Percentiles rank a stretch among this genome's conserved stretches.
phyloP scores from a whole-genome alignment of 2,113 vertebrate species.

The Microcebus griseorufus region DNA sequence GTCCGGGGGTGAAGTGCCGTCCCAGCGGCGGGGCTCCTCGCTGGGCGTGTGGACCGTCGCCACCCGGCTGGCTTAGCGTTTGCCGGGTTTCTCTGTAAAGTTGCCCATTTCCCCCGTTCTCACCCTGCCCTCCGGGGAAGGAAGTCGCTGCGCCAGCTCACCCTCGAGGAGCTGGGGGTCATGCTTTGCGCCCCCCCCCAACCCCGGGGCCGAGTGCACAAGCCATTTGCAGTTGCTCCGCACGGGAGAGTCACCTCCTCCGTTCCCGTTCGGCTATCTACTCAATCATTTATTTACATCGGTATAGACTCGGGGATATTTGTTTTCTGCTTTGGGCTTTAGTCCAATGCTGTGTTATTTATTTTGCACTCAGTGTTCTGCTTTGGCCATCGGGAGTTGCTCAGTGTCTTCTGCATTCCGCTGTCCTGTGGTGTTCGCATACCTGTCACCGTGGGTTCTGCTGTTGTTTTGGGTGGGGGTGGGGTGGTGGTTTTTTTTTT shows the following conservation, averaged over 20 bases:
- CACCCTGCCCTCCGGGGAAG: neutral
- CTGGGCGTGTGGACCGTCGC: neutral
- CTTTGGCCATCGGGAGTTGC: neutral
- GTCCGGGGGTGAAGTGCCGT: neutral
- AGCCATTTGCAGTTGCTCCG: neutral
- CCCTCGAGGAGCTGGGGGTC: neutral
- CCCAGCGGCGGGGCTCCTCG: neutral
- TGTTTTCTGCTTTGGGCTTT: neutral
- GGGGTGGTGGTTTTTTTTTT: neutral
- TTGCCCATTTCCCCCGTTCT: neutral
- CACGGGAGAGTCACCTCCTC: neutral
- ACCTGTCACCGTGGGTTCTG: neutral
- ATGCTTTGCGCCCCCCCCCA: too few species aligned
- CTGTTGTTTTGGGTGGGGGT: too few species aligned
- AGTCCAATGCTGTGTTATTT: neutral
- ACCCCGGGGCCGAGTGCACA: neutral
- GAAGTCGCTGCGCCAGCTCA: neutral
- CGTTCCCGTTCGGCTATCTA: neutral
- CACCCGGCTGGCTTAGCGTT: neutral
- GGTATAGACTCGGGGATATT: neutral
- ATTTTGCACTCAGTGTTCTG: neutral
- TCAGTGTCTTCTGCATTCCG: rapidly evolving
- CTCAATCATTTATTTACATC: neutral
- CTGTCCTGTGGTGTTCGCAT: neutral
- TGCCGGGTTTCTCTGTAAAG: neutral